Evolutionary conservation across 2,888 invertebrate genomes (phyloP).

Genomic region (Tanypteryx hageni): DNA sequence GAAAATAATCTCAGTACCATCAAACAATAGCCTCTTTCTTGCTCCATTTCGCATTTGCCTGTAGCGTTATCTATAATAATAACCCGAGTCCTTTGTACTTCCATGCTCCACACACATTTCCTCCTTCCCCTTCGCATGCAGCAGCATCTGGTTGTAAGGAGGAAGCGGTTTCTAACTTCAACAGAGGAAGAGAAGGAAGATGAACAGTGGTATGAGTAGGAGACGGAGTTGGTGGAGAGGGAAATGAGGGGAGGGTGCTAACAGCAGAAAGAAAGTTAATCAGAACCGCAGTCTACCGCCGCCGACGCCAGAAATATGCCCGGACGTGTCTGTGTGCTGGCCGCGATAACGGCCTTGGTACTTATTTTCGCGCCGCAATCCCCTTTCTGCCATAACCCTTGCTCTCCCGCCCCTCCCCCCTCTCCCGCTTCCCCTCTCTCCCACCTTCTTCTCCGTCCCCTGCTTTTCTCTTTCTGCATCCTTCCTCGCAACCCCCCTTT

Average conservation of each 20-base stretch:
- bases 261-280: slow-evolving; percentile 50
- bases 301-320: slow-evolving; percentile 52
- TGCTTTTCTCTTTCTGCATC: background rate
- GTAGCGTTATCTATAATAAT: background rate
- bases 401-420: background rate
- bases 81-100: background rate
- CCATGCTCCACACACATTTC: background rate
- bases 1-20: too few species aligned
- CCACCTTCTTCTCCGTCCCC: background rate
- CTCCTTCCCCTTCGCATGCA: background rate
- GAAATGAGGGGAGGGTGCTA: background rate
- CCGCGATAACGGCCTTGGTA: slow-evolving; percentile 19
- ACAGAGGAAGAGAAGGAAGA: background rate
- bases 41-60: background rate
- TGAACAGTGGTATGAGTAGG: background rate
- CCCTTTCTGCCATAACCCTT: background rate
- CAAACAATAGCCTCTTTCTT: background rate
- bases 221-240: background rate
- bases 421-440: background rate
- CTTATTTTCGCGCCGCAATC: background rate
- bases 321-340: slow-evolving; percentile 40
- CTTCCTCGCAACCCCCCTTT: background rate
- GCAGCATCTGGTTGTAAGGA: slow-evolving; percentile 1
- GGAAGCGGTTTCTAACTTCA: background rate
- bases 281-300: slow-evolving; percentile 31